These are phyloP conservation scores for Rhabdomys dilectus DNA, from an alignment of 2,113 vertebrate genomes.

Conservation along the genomic window DNA sequence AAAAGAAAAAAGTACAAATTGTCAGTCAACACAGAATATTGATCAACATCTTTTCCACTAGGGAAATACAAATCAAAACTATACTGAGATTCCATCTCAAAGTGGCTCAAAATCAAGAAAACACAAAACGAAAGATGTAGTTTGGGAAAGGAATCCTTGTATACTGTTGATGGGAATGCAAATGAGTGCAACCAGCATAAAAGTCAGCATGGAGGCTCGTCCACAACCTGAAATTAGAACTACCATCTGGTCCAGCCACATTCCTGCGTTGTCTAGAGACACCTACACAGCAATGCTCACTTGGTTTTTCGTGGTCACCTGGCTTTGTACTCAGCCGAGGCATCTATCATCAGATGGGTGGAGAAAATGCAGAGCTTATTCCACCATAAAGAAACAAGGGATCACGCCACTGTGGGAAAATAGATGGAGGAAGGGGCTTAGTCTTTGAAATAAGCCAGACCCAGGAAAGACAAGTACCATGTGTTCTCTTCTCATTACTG, in stretches of 20 bases:
- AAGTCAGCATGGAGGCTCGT: background rate
- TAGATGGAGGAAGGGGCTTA: background rate
- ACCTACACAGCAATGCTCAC: background rate
- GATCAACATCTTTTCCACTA: background rate
- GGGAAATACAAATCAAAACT: background rate
- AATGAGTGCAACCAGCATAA: background rate
- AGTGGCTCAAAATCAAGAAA: background rate
- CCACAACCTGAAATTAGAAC: background rate
- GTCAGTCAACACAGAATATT: background rate
- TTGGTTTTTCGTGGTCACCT: background rate
- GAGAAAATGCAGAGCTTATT: background rate
- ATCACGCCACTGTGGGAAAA: background rate
- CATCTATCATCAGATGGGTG: background rate
- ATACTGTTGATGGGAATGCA: background rate
- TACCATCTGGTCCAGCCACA: background rate
- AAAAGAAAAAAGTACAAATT: background rate
- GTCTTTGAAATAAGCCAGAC: background rate
- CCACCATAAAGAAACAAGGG: background rate
- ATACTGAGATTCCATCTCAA: background rate
- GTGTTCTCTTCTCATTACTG: background rate
- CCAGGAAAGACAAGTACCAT: background rate
- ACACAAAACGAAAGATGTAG: background rate
- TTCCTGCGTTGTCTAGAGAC: background rate
- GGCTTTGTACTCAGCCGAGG: too few relatives aligned
- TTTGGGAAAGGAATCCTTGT: background rate